phyloP scores from a whole-genome alignment of 1,140 invertebrate species.

The Drosophila obscura region DNA sequence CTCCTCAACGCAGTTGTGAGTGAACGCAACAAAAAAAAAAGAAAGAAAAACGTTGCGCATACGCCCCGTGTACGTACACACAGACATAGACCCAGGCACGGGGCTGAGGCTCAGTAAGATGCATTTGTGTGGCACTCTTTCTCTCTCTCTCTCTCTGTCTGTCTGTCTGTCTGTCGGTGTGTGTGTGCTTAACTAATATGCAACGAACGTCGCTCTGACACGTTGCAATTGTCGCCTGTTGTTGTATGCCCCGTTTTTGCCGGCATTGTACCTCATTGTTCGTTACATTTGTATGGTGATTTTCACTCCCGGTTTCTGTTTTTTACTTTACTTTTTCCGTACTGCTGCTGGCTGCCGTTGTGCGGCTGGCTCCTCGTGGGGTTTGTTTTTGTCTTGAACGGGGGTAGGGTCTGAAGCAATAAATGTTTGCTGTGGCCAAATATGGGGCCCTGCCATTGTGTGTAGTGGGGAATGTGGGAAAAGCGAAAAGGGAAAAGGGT shows the following conservation, averaged over 20 bases:
- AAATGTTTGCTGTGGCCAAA: conserved; percentile 57
- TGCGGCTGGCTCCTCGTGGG: too few relatives aligned
- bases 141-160: too few relatives aligned
- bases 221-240: conserved; percentile 66
- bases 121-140: too few relatives aligned
- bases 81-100: background rate
- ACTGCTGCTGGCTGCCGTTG: background rate
- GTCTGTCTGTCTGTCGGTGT: background rate
- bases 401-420: conserved; percentile 22
- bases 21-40: background rate
- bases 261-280: conserved; percentile 28
- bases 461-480: background rate
- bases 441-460: conserved; percentile 30
- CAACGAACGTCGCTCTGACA: conserved; percentile 57
- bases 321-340: conserved; percentile 2
- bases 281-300: conserved; percentile 52
- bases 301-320: conserved; percentile 4
- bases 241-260: conserved; percentile 9
- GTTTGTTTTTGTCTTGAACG: background rate
- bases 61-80: conserved; percentile 40
- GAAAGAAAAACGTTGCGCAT: conserved; percentile 48
- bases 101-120: too few relatives aligned
- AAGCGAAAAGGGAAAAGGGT: conserved; percentile 15
- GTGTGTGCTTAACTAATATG: conserved; percentile 68
- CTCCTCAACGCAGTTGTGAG: conserved; percentile 32